Conservation (phyloP, 2,888 invertebrate genomes). For the Gymnoscelis rufifasciata region DNA sequence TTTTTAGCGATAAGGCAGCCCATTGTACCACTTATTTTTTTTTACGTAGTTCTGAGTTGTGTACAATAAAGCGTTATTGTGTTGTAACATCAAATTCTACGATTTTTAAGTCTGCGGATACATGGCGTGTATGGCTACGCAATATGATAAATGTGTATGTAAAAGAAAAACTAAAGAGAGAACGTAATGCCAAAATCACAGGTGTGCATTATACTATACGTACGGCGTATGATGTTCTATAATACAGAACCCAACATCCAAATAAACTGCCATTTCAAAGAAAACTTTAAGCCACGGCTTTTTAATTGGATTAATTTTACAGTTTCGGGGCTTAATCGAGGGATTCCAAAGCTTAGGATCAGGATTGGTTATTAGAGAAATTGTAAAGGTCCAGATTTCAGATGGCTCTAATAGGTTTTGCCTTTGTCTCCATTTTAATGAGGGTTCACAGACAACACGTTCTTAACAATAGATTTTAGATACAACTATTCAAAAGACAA, state of each 20-base stretch:
- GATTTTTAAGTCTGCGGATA: no score
- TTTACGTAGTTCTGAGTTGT: no score
- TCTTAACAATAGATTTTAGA: slow-evolving; percentile 11
- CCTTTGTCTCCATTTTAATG: slow-evolving; percentile 25
- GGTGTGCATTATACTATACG: background rate
- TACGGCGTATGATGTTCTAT: no score
- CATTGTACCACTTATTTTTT: no score
- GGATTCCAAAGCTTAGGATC: slow-evolving; percentile 13
- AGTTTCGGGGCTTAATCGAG: slow-evolving; percentile 12
- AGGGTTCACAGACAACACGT: slow-evolving; percentile 25
- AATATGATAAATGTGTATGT: no score
- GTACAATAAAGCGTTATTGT: no score
- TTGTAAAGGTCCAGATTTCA: slow-evolving; percentile 18
- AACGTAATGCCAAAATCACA: no score
- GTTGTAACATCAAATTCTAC: no score
- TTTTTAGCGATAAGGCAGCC: no score
- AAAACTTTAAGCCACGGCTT: background rate
- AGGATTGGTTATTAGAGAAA: slow-evolving; percentile 18
- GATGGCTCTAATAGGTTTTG: slow-evolving; percentile 21
- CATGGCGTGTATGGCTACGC: no score
- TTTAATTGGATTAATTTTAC: slow-evolving; percentile 6
- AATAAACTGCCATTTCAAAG: slow-evolving; percentile 1
- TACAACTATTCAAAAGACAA: slow-evolving; percentile 9
- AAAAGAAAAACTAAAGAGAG: no score
- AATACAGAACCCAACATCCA: background rate